A percentile compares a stretch with the other conserved stretches of the same genome.
These are phyloP conservation scores for Enteromius trimaculatus DNA, from an alignment of 2,797 vertebrate genomes.

Conservation along the genomic window DNA sequence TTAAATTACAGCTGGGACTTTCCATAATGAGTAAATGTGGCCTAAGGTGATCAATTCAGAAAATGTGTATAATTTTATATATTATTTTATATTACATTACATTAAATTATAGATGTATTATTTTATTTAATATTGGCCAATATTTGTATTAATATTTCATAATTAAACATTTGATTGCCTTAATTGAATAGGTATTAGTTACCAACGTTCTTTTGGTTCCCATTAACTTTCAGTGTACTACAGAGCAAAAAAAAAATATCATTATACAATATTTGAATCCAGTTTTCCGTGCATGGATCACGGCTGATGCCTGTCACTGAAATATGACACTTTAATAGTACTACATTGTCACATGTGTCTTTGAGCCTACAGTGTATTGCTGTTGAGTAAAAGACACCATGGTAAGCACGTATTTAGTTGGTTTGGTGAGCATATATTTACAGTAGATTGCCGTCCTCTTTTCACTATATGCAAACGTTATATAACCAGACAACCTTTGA, in stretches of 20 bases:
- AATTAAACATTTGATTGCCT: neutral
- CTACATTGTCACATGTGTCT: neutral
- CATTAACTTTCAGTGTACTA: too few species aligned
- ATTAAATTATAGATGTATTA: neutral
- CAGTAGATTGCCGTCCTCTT: neutral
- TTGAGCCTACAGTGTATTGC: neutral
- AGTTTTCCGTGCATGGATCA: too few species aligned
- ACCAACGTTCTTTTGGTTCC: too few species aligned
- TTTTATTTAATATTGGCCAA: neutral
- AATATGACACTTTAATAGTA: too few species aligned
- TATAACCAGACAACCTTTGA: constrained; percentile 5
- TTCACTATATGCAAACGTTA: constrained; percentile 21
- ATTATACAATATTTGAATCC: too few species aligned
- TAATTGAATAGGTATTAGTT: neutral
- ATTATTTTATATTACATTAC: neutral
- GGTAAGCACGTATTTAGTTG: neutral
- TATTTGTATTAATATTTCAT: neutral
- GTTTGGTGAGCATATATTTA: constrained; percentile 1
- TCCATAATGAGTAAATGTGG: neutral
- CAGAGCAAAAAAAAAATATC: too few species aligned
- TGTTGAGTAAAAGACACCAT: neutral
- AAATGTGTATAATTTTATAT: neutral
- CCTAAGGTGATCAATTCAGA: neutral
- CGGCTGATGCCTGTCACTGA: too few species aligned
- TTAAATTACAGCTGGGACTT: constrained; percentile 27